These are phyloP conservation scores for Scrobipalpa costella DNA, from an alignment of 2,888 invertebrate genomes.

Conservation along the genomic window DNA sequence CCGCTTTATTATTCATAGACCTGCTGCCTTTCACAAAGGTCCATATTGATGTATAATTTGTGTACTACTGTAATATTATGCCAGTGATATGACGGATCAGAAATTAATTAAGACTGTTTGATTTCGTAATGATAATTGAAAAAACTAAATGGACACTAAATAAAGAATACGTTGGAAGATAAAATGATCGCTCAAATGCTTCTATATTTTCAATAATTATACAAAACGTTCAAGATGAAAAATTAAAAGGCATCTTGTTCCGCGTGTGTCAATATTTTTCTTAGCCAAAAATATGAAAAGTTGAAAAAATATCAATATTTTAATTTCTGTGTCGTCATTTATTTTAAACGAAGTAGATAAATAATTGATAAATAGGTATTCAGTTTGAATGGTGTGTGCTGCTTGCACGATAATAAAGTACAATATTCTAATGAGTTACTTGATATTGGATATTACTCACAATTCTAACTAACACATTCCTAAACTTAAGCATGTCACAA, in stretches of 20 bases:
- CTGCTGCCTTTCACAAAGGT: neutral
- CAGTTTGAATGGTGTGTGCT: too few relatives aligned
- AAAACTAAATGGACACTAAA: too few relatives aligned
- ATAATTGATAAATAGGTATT: too few relatives aligned
- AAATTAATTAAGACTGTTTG: neutral
- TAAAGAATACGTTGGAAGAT: too few relatives aligned
- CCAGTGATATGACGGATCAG: neutral
- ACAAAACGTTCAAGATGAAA: neutral
- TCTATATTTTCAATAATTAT: too few relatives aligned
- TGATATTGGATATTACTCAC: too few relatives aligned
- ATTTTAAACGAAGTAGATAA: too few relatives aligned
- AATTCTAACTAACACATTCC: too few relatives aligned
- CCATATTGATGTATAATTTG: neutral
- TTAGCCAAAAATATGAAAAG: neutral
- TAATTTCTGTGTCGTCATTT: neutral
- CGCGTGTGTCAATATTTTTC: neutral
- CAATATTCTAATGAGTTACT: too few relatives aligned
- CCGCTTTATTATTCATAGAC: slow-evolving; percentile 4
- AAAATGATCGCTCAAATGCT: too few relatives aligned
- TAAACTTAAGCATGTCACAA: too few relatives aligned
- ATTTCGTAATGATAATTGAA: neutral
- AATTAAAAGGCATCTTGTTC: neutral
- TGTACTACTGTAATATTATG: neutral
- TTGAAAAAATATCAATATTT: slow-evolving; percentile 4
- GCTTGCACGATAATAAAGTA: too few relatives aligned